These are phyloP conservation scores for Agonopterix alstromeriana DNA, from an alignment of 2,888 invertebrate species.

Conservation along the genomic window DNA sequence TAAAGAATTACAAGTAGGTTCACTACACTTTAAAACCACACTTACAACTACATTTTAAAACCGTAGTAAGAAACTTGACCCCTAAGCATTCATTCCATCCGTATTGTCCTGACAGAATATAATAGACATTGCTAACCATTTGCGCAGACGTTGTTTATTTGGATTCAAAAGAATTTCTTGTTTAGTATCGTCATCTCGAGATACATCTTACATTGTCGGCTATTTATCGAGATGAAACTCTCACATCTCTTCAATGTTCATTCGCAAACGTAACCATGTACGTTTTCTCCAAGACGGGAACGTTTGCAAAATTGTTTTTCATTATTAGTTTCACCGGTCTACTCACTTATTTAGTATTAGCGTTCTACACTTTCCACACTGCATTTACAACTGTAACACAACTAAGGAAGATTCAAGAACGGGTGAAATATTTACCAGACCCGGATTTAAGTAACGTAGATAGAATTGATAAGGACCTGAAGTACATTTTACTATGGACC, in stretches of 20 bases:
- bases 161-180: conserved; percentile 37
- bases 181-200: conserved; percentile 32
- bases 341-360: conserved; percentile 41
- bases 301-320: conserved; percentile 53
- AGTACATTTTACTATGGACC: conserved; percentile 50
- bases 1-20: no score
- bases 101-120: not conserved
- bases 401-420: conserved; percentile 14
- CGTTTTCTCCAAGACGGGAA: conserved; percentile 35
- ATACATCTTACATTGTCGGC: conserved; percentile 18
- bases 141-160: conserved; percentile 33
- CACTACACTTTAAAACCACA: no score
- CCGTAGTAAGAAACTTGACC: not conserved
- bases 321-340: conserved; percentile 46
- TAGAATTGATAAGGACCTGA: conserved; percentile 24
- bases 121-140: conserved; percentile 1
- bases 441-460: conserved; percentile 5
- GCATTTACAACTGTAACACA: conserved; percentile 28
- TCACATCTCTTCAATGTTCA: conserved; percentile 23
- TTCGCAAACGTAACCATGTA: conserved; percentile 29
- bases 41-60: no score
- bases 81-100: not conserved
- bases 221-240: conserved; percentile 31
- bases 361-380: conserved; percentile 49
- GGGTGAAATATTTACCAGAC: conserved; percentile 2